Conservation (phyloP, 2,113 vertebrate genomes). For the Syrmaticus mikado region DNA sequence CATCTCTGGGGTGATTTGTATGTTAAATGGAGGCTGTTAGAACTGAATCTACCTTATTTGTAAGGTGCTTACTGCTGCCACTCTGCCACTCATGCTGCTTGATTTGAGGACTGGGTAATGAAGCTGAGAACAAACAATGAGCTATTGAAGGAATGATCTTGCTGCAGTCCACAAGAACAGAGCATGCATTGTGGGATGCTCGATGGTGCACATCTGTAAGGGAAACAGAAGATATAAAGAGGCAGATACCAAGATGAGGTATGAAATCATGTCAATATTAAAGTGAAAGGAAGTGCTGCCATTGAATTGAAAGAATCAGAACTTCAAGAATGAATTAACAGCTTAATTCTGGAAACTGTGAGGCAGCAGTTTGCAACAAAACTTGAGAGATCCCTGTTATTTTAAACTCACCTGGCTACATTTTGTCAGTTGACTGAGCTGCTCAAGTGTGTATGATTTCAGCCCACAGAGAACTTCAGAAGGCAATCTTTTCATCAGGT, state of each 20-base stretch:
- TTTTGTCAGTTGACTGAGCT: constrained; percentile 34
- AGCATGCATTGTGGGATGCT: constrained; percentile 27
- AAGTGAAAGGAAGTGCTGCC: constrained; percentile 26
- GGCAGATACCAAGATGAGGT: constrained; percentile 16
- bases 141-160: constrained; percentile 13
- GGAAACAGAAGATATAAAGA: constrained; percentile 56
- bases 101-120: neutral
- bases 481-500: neutral
- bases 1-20: neutral
- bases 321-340: neutral
- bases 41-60: neutral
- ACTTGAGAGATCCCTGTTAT: constrained; percentile 4
- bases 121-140: constrained; percentile 17
- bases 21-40: neutral
- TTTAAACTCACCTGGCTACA: constrained; percentile 6
- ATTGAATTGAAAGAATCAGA: constrained; percentile 1
- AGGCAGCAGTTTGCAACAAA: neutral
- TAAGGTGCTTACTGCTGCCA: neutral
- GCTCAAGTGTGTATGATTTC: constrained; percentile 34
- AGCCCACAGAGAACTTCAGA: constrained; percentile 20
- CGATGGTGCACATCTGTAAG: neutral
- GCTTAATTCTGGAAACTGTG: constrained; percentile 13
- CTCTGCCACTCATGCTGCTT: neutral
- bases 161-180: constrained; percentile 29
- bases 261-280: constrained; percentile 33